phyloP scores from a whole-genome alignment of 53 echinoderm and acorn worm genomes.

The Holothuria scabra region DNA sequence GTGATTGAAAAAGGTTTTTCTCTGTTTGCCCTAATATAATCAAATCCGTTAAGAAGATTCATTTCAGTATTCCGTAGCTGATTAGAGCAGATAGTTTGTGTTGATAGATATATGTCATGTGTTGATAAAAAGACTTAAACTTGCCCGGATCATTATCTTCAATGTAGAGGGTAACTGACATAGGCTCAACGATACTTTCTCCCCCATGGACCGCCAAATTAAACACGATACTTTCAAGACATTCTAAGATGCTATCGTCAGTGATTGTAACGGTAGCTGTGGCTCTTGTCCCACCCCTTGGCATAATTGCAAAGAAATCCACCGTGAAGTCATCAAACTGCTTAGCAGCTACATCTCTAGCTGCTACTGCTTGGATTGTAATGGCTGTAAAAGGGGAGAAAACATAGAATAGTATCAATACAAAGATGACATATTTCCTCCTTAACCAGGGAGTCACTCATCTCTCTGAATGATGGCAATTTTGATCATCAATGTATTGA shows the following conservation, averaged over 20 bases:
- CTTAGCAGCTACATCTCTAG: conserved; percentile 26
- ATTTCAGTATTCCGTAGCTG: no score
- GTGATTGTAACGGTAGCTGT: conserved; percentile 27
- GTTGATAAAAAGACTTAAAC: no score
- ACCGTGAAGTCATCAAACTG: conserved; percentile 28
- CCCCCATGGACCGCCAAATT: conserved; percentile 6
- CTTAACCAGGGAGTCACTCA: no score
- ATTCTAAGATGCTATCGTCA: conserved; percentile 16
- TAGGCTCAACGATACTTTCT: not conserved
- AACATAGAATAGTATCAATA: no score
- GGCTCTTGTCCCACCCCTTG: not conserved
- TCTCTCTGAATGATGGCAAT: no score
- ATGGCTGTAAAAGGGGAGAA: not conserved
- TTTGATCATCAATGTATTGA: no score
- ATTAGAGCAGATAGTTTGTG: no score
- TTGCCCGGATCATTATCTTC: conserved; percentile 19
- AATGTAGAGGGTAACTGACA: conserved; percentile 5
- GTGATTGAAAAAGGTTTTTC: no score
- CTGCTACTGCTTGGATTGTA: not conserved
- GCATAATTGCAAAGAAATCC: not conserved
- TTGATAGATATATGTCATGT: no score
- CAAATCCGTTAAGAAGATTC: no score
- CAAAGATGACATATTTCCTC: no score
- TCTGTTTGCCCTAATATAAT: no score
- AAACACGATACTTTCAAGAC: conserved; percentile 21